These are phyloP conservation scores for Alloscopus bannaensis DNA, from an alignment of 2,888 invertebrate species.

Conservation along the genomic window DNA sequence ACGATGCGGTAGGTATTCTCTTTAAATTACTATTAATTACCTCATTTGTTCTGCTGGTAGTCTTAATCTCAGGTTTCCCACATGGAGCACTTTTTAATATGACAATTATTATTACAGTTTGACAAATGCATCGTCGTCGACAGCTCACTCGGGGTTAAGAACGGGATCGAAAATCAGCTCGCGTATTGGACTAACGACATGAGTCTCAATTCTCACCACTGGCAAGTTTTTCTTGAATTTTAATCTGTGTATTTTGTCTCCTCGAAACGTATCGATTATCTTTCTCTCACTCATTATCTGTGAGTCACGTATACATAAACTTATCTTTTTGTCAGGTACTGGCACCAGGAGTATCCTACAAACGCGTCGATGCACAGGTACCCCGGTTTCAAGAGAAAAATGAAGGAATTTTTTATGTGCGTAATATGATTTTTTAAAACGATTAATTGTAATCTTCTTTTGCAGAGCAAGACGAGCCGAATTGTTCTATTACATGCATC, in stretches of 20 bases:
- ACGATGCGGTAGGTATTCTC: constrained; percentile 30
- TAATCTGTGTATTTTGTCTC: too few species aligned
- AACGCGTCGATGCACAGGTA: constrained; percentile 37
- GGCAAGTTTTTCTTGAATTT: constrained; percentile 27
- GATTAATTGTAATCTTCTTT: too few species aligned
- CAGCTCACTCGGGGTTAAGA: constrained; percentile 30
- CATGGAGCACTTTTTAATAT: neutral
- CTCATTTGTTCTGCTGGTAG: too few species aligned
- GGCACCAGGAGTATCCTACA: constrained; percentile 52
- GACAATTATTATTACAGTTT: constrained; percentile 26
- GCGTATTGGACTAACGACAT: constrained; percentile 64
- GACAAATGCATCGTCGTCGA: constrained; percentile 52
- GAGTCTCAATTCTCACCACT: constrained; percentile 60
- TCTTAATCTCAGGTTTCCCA: neutral
- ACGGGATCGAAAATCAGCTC: constrained; percentile 59
- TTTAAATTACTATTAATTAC: too few species aligned
- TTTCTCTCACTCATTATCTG: neutral
- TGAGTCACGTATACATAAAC: neutral
- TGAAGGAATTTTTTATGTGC: too few species aligned
- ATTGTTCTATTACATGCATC: constrained; percentile 57
- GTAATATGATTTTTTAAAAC: too few species aligned
- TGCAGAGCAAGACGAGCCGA: constrained; percentile 20
- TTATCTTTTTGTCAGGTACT: constrained; percentile 42
- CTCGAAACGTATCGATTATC: too few species aligned
- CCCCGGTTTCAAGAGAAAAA: too few species aligned